Base-by-base conservation (phyloP, 2,797 vertebrate species). In the Mormyrops attenuatus region DNA sequence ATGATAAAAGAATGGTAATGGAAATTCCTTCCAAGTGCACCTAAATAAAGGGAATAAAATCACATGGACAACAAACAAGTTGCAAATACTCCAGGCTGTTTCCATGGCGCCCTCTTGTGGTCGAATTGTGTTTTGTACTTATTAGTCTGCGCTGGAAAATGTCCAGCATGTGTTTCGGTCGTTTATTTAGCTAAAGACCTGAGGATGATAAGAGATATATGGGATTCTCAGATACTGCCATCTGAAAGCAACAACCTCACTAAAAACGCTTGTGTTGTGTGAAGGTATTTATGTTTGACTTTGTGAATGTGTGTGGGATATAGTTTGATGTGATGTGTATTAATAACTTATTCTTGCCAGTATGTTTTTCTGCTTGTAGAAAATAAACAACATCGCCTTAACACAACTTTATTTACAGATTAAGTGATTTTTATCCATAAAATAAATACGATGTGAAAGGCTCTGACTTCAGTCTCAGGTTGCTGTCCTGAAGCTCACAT, bases 261-360 rank as follows among this genome's bases (percentile, higher is more conserved):
- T 77, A 41, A 77, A 77, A 77, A 77, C 41, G 69, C 13, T 11
- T 77, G 69, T 77, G 30, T 5, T 73, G 66, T 73, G 13, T 38
- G 30, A 73, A 38, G 63, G 66, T 73, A 17, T 73, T 73, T 73
- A 34, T 17, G 30, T 85, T 11, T 41, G 85, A 41, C 49, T 82
- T 50, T 63, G 20, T 52, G 44, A 87, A 60, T 55, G 26, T 80
- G 3, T n/a, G 22, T 89, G 49, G 30, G 50, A 89, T 91, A 91
- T 91, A 85, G 90, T 92, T 85, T 15, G 92, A 91, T 90, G 92
- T 15, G 92, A 91, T 90, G 92, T 91, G 22, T 92, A 91, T 15
- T 90, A 85, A 44, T 49, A n/a, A 85, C 84, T 52, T 50, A 52
- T 52, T 52, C 26, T 13, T 5, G 47, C 20, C n/a, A 6, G 49